Percentiles rank a stretch among this genome's conserved stretches.
phyloP scores from a whole-genome alignment of 1,140 invertebrate genomes.

The Phocides pigmalion region DNA sequence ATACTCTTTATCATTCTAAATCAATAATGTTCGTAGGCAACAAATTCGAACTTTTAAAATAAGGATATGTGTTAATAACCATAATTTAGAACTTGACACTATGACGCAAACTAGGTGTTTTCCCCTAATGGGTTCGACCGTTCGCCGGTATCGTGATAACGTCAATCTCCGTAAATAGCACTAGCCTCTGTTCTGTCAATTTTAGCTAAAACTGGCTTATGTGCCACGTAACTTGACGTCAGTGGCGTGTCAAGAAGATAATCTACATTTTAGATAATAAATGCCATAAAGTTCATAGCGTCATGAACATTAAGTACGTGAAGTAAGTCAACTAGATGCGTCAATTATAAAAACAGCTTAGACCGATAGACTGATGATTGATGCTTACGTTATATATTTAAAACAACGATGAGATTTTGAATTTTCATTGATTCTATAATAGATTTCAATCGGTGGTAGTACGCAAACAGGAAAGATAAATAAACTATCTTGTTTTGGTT shows the following conservation, averaged over 20 bases:
- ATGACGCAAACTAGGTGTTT: conserved; percentile 47
- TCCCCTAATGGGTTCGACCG: conserved; percentile 64
- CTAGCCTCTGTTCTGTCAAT: conserved; percentile 62
- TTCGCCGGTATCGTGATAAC: conserved; percentile 63
- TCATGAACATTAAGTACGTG: neutral
- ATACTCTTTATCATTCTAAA: too few species aligned
- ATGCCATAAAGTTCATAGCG: conserved; percentile 4
- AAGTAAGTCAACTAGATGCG: neutral
- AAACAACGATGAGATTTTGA: too few species aligned
- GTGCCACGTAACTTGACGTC: conserved; percentile 55
- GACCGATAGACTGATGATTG: too few species aligned
- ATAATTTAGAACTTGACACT: conserved; percentile 18
- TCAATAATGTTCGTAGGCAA: too few species aligned
- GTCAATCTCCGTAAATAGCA: conserved; percentile 69
- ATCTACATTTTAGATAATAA: conserved; percentile 54
- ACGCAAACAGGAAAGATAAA: too few species aligned
- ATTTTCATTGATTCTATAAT: too few species aligned
- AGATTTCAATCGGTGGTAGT: too few species aligned
- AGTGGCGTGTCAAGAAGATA: conserved; percentile 55
- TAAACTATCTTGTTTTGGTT: too few species aligned
- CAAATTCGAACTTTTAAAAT: too few species aligned
- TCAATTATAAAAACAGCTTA: too few species aligned
- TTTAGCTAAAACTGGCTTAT: conserved; percentile 61
- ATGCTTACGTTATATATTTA: too few species aligned
- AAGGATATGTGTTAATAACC: neutral